Conservation (phyloP, 2,113 vertebrate species). For the Xerus inauris region DNA sequence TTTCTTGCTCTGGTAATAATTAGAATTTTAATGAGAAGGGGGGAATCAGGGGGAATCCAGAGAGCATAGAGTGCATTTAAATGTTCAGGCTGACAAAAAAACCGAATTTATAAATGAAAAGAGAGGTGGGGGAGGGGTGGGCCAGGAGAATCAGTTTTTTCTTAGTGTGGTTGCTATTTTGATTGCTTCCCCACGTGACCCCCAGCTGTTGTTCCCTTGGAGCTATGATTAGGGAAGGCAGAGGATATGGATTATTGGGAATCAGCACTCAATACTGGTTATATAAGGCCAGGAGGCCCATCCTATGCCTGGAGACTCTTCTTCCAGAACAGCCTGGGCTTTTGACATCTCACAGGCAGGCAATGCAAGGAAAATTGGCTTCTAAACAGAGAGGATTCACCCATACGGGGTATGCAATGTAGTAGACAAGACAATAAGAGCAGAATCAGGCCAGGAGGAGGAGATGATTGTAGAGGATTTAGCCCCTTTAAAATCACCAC, state of each 20-base stretch:
- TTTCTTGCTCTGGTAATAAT: conserved; percentile 74
- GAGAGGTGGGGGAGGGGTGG: background rate
- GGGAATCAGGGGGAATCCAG: conserved; percentile 34
- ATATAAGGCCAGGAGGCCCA: background rate
- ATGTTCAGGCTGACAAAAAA: conserved; percentile 64
- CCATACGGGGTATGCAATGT: too few species aligned
- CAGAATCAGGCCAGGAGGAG: background rate
- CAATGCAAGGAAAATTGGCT: background rate
- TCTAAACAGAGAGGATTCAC: background rate
- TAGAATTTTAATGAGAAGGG: conserved; percentile 75
- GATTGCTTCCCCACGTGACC: conserved; percentile 18
- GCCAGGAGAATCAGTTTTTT: background rate
- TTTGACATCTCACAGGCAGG: background rate
- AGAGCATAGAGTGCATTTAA: conserved; percentile 53
- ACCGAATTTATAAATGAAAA: conserved; percentile 62
- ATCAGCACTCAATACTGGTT: conserved; percentile 18
- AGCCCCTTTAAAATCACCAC: background rate
- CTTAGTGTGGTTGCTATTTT: background rate
- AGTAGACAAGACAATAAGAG: background rate
- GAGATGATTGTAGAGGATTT: background rate
- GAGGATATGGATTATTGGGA: background rate
- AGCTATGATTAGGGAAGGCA: background rate
- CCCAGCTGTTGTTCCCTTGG: background rate
- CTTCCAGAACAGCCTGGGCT: background rate
- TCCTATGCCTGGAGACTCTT: background rate